A percentile compares a stretch with the other conserved stretches of the same genome.
Conservation (phyloP, 2,888 invertebrate species). For the Resseliella maxima region DNA sequence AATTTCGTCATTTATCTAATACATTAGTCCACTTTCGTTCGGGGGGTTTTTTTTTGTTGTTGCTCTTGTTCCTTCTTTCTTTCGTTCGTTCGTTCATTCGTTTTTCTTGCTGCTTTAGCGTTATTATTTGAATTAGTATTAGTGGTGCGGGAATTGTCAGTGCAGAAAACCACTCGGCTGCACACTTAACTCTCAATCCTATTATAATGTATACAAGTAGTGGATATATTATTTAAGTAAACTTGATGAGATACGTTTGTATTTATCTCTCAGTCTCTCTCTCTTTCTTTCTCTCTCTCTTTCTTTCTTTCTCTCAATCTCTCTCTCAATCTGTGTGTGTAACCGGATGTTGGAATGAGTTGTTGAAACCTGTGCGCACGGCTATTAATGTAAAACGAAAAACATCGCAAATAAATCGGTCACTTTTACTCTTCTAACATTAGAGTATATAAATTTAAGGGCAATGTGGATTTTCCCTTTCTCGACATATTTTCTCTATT, state of each 20-base stretch:
- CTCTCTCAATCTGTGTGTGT: no score
- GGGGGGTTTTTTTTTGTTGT: no score
- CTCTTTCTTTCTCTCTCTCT: no score
- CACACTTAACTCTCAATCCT: slow-evolving; percentile 37
- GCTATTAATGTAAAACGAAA: not conserved
- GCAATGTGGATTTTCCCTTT: not conserved
- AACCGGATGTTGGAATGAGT: not conserved
- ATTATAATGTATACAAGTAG: slow-evolving; percentile 25
- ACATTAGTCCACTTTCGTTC: slow-evolving; percentile 40
- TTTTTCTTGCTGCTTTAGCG: no score
- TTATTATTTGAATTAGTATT: slow-evolving; percentile 28
- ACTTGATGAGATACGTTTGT: slow-evolving; percentile 19
- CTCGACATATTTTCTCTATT: no score
- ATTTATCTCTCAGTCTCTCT: no score
- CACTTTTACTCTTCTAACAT: not conserved
- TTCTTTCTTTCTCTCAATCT: no score
- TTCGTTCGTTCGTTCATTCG: no score
- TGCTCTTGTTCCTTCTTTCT: no score
- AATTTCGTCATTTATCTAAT: not conserved
- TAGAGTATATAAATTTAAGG: not conserved
- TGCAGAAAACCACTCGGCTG: not conserved
- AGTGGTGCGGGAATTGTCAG: not conserved
- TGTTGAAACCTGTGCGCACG: not conserved
- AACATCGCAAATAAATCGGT: not conserved
- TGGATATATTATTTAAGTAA: slow-evolving; percentile 47